These are phyloP conservation scores for Onthophagus taurus DNA, from an alignment of 1,140 invertebrate genomes.

Conservation along the genomic window DNA sequence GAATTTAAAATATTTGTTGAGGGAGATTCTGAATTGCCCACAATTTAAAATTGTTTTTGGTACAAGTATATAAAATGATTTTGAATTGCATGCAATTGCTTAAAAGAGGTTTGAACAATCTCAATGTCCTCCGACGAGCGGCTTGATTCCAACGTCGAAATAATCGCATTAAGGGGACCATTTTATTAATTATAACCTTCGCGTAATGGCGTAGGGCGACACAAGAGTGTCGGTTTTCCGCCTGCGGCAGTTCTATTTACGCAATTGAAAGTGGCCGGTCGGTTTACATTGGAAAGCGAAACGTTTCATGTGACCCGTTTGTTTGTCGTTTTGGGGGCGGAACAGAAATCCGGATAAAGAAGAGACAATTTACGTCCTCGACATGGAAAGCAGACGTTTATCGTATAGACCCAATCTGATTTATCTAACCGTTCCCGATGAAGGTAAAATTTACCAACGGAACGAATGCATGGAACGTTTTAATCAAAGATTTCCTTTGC, in stretches of 20 bases:
- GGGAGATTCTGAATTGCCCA: too few species aligned
- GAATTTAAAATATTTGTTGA: too few species aligned
- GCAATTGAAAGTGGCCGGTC: constrained; percentile 2
- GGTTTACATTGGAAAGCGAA: neutral
- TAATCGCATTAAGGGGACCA: constrained; percentile 1
- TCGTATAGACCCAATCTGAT: constrained; percentile 9
- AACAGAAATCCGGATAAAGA: too few species aligned
- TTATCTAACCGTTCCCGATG: constrained; percentile 7
- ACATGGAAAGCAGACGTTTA: constrained; percentile 5
- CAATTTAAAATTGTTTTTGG: neutral
- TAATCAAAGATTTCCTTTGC: too few species aligned
- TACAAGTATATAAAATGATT: neutral
- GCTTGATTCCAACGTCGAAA: neutral
- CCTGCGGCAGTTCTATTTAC: constrained; percentile 7
- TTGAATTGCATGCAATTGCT: too few species aligned
- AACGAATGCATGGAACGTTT: constrained; percentile 6
- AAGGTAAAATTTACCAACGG: constrained; percentile 10
- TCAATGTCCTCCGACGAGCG: too few species aligned
- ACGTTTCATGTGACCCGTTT: neutral
- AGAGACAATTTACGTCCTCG: neutral
- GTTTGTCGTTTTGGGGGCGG: too few species aligned
- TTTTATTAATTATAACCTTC: constrained; percentile 11
- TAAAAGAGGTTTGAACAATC: too few species aligned
- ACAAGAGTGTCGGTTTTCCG: constrained; percentile 1
- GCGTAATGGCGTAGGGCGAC: constrained; percentile 9